phyloP scores from a whole-genome alignment of 2,113 vertebrate genomes.

The Camelus bactrianus region DNA sequence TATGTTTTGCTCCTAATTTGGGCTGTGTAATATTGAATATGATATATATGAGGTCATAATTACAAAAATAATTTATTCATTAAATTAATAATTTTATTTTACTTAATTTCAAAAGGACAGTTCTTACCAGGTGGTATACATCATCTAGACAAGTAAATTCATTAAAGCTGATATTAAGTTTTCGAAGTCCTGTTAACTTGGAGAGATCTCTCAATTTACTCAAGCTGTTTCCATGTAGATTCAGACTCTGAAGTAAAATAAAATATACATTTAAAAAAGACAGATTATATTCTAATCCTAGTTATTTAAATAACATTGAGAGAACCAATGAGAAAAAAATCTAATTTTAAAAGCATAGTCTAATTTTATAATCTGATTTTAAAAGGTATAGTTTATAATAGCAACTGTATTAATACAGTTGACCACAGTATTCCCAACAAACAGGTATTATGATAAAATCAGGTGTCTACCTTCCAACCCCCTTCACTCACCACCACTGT shows the following conservation, averaged over 20 bases:
- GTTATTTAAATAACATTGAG: conserved; percentile 49
- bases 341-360: not conserved
- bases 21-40: not conserved
- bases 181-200: conserved; percentile 86
- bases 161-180: conserved; percentile 90
- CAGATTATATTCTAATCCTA: conserved; percentile 31
- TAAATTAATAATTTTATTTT: conserved; percentile 34
- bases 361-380: not conserved
- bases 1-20: conserved; percentile 18
- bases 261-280: conserved; percentile 33
- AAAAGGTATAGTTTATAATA: conserved; percentile 38
- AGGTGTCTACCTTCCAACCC: not conserved
- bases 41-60: conserved; percentile 19
- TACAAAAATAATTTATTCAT: conserved; percentile 18
- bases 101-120: conserved; percentile 17
- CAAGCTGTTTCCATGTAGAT: conserved; percentile 92
- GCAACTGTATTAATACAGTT: not conserved
- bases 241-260: conserved; percentile 86
- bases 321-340: not conserved
- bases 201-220: conserved; percentile 89
- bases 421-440: not conserved
- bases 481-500: not conserved
- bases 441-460: not conserved
- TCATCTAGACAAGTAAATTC: conserved; percentile 91
- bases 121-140: conserved; percentile 90